Conservation (phyloP, 2,888 invertebrate species). For the Cordylochernes scorpioides region DNA sequence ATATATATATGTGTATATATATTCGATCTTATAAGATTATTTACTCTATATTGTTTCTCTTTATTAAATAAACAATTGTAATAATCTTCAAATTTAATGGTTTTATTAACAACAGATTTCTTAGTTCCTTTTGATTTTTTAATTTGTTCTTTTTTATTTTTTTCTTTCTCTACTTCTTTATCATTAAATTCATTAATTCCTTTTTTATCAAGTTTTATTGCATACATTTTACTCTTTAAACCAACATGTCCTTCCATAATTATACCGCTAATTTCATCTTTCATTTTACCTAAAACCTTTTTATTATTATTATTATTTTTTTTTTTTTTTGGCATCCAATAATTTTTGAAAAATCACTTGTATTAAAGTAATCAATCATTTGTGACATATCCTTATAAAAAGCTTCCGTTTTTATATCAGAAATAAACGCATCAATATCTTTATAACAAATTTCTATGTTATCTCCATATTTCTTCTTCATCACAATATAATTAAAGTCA, state of each 20-base stretch:
- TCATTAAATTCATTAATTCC: no score
- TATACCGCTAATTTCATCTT: slow-evolving; percentile 17
- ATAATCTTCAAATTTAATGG: slow-evolving; percentile 3
- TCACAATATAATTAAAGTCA: slow-evolving; percentile 11
- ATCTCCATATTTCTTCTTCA: slow-evolving; percentile 14
- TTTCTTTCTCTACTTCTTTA: no score
- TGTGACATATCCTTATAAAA: slow-evolving; percentile 15
- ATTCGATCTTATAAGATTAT: slow-evolving; percentile 2
- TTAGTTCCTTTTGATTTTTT: slow-evolving; percentile 7
- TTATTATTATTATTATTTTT: no score
- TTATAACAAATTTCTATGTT: slow-evolving; percentile 15
- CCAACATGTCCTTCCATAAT: slow-evolving; percentile 17
- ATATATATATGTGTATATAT: no score
- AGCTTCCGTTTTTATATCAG: slow-evolving; percentile 12
- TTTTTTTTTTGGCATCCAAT: slow-evolving; percentile 12
- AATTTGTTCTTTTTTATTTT: no score
- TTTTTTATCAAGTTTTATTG: neutral
- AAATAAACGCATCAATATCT: slow-evolving; percentile 18
- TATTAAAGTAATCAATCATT: slow-evolving; percentile 11
- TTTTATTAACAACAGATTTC: slow-evolving; percentile 1
- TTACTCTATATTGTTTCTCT: neutral
- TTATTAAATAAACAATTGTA: slow-evolving; percentile 1
- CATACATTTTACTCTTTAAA: slow-evolving; percentile 6
- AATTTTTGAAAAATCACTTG: slow-evolving; percentile 16
- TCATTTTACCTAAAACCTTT: slow-evolving; percentile 18